Evolutionary conservation across 2,888 invertebrate species (phyloP), one percentile per base, ranked within the genome.

Genomic region (Pollenia angustigena): DNA sequence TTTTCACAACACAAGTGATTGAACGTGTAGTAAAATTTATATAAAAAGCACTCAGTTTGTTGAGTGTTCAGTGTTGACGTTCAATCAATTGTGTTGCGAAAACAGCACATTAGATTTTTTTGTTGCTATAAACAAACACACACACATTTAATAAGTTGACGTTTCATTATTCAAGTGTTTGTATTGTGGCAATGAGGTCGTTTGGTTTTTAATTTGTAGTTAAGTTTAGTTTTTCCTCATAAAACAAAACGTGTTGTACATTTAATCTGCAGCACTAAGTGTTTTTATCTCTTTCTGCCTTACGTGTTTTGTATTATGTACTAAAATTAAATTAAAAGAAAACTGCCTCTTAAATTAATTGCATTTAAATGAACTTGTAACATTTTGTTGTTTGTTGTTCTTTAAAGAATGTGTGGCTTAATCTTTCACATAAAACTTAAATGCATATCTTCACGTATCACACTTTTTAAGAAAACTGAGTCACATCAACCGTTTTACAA

Each of bases 351-450:
- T 12, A 54, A 66, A 76, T 54, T 66, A 76, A 66, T 54, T 66
- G n/a, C 46, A 76, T 76, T 66, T 32, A 76, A 66, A 66, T 66
- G 23, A 76, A 76, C 32, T 76, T 66, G 52, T 42, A 18, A 56
- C 42, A 71, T 18, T 72, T 72, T 16, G 32, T 12, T 66, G 14
- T 3, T 23, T 23, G 2, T 23, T 23, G 2, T 23, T 23, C 23
- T 23, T 1, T 23, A 9, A 4, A 1, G 0, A 32, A 32, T 69
- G 42, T 7, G 8, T 18, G n/a, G 42, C 8, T 18, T 52, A 52
- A 16, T 23, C 8, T 14, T 18, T 54, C 14, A 44, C 23, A 23
- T 7, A 50, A 7, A 1, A 16, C 48, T 40, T 10, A 7, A 18
- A 23, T 69, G 40, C 14, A 48, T 12, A 12, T 4, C 9, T 66